Base-by-base conservation (phyloP, 92 coral and sea anemone species). In the Micromussa lordhowensis region DNA sequence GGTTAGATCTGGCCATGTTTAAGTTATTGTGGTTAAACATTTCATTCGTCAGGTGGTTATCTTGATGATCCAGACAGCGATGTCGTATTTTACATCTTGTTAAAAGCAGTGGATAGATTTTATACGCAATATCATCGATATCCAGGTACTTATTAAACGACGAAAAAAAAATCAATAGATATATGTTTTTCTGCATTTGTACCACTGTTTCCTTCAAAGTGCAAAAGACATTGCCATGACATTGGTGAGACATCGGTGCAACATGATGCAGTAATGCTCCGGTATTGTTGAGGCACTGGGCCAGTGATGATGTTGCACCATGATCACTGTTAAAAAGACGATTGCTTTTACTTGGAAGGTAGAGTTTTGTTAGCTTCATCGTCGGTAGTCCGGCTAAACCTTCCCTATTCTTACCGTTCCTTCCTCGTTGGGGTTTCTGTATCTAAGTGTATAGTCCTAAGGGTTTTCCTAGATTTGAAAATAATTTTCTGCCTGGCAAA, bases 1-100 rank as follows among this genome's bases (percentile, higher is more conserved):
- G 10, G 51, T 44, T 44, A 44, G 51, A 44, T 44, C 12, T 44
- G 51, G 10, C 51, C 51, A 9, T 9, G 51, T 44, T 1, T 21
- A 18, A 59, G 2, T 22, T 0, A 24, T 24, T 8, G 2, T 61
- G 29, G n/a, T 61, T 22, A 3, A 59, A 21, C 4, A 24, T 32
- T 36, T 75, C 21, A 3, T 57, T 49, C 17, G 7, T 35, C 51
- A 97, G 99, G 92, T 35, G 79, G 92, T 71, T 82, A 83, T 69
- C 91, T 96, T 63, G 99, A 97, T 34, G 96, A 96, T 34, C 96
- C 99, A 4, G 99, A 97, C 80, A 96, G 93, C 68, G 95, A 97
- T 71, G 96, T 88, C 3, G 94, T 93, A 35, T 97, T 96, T 86
- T 97, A 97, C 78, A 92, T 97, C 36, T 90, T 97, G 53, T 82